These are phyloP conservation scores for Argopecten irradians DNA, from an alignment of 1,140 invertebrate genomes.

Conservation along the genomic window DNA sequence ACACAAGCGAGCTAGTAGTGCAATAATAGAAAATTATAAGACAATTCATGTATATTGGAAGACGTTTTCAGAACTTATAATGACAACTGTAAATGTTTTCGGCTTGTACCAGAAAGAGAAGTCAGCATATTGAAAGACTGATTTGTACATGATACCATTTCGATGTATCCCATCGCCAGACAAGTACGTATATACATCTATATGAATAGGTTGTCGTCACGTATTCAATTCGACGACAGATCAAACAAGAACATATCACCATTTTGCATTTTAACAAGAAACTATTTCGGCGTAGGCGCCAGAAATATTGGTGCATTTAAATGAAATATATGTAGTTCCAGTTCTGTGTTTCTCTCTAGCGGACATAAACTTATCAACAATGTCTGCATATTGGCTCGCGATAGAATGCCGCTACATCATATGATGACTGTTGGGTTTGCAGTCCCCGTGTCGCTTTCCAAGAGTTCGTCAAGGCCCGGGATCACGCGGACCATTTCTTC, in stretches of 20 bases:
- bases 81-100: not conserved
- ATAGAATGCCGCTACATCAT: not conserved
- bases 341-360: not conserved
- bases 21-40: not conserved
- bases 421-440: not conserved
- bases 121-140: not conserved
- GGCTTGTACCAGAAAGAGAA: not conserved
- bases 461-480: conserved; percentile 60
- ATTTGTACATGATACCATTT: not conserved
- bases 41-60: not conserved
- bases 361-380: not conserved
- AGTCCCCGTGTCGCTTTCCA: conserved; percentile 38
- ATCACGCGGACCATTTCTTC: conserved; percentile 62
- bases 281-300: not conserved
- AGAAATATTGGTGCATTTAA: not conserved
- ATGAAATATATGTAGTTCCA: not conserved
- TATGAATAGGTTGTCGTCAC: not conserved
- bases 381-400: not conserved
- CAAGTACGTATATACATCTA: not conserved
- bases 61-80: not conserved
- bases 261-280: not conserved
- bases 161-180: not conserved
- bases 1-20: not conserved
- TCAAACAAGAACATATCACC: not conserved
- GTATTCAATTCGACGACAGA: not conserved